Base-by-base conservation (phyloP, 2,113 vertebrate species). In the Corythaeola cristata region DNA sequence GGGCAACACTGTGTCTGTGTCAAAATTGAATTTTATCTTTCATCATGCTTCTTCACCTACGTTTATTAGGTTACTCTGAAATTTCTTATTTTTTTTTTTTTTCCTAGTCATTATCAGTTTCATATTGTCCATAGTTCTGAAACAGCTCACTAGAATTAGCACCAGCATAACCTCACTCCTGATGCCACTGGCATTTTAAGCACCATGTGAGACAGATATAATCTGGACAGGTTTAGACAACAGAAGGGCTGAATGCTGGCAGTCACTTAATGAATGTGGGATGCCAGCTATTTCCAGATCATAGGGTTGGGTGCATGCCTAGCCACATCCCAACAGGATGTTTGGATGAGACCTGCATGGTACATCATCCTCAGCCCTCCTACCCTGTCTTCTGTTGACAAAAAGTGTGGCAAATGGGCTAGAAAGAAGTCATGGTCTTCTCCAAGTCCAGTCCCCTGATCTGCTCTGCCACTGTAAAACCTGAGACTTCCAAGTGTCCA, bases 241-340 rank as follows among this genome's bases (percentile, higher is more conserved):
- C 72, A 89, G 83, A 92, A 93, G 55, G 86, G 32, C 63, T 89
- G 90, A 81, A 84, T 89, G 80, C 75, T 96, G 92, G 83, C 94
- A 89, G 37, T 59, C 72, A 44, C 56, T 64, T 75, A 81, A 49
- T 85, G 82, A 17, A 7, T 32, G 59, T 83, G 67, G 47, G 27
- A 66, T 86, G 82, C 59, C 75, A 83, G 24, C 71, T 69, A 32
- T 94, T 95, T 90, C 45, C 85, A 92, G 55, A 80, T 93, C 55
- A 47, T 14, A 58, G 58, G 19, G 11, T 2, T 94, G 92, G 79
- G 75, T 74, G 5, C 2, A 0, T 80, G 75, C 88, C 92, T 92
- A 86, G 39, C 35, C 45, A 66, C 47, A 73, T 79, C 11, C 2
- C 74, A 79, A 68, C 62, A 91, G 39, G 74, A 44, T 79, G 33